Base-by-base conservation (phyloP, 2,797 vertebrate species). In the Thunnus albacares region DNA sequence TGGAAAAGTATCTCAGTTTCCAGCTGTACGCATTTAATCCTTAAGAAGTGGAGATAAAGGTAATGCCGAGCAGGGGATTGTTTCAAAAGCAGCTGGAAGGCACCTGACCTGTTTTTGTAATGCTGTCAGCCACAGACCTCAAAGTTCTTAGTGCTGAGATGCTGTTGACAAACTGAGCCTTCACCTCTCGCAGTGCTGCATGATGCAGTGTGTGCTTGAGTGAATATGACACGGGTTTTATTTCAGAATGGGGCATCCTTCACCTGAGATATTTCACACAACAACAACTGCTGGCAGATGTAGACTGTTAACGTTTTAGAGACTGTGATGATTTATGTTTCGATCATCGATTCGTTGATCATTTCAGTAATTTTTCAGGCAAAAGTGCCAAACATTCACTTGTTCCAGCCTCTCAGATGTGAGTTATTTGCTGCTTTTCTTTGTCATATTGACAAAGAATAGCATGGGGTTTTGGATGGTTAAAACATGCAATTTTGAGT, bases 101-200 rank as follows among this genome's bases (percentile, higher is more conserved):
- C 56, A 60, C 45, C 70, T 56, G 68, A 49, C 66, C 56, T 33
- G 41, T 18, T 78, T 33, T 83, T 60, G 75, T 75, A 82, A 55
- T 4, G n/a, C 59, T 78, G 71, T 64, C 77, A 61, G 52, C 35
- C 4, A 14, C 49, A 63, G 68, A 80, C 72, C 71, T 77, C 71
- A 63, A 77, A 71, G 68, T 79, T 75, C 49, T 78, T 51, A 15
- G 35, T 64, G 70, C 51, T 61, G 79, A 83, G 70, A 84, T 51
- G 59, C 72, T 76, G 79, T 66, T 84, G 78, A 86, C 79, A 88
- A 82, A 83, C 65, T 43, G 76, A 82, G 66, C 63, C 53, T 67
- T 78, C 28, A 30, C 30, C 35, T 15, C 77, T 82, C 76, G 74
- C 45, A 65, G 38, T 38, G 78, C 73, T 62, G 80, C 71, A 61